Percentiles rank a stretch among this genome's conserved stretches.
These are phyloP conservation scores for Dipodomys spectabilis DNA, from an alignment of 2,113 vertebrate species.

Conservation along the genomic window DNA sequence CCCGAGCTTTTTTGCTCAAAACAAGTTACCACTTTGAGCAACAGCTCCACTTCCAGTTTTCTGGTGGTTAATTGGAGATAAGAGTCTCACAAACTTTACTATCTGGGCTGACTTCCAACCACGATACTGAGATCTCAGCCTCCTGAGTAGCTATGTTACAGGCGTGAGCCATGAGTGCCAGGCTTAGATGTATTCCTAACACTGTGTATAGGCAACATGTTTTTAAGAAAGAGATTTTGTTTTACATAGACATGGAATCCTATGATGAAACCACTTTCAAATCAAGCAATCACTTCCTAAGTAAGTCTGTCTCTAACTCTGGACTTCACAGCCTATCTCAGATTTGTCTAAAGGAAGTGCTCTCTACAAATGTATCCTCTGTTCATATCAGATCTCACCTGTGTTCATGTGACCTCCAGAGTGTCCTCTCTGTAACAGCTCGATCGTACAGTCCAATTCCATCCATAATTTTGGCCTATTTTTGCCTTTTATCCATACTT, in stretches of 20 bases:
- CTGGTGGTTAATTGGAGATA: too few species aligned
- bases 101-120: too few species aligned
- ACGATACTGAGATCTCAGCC: too few species aligned
- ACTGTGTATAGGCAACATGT: background rate
- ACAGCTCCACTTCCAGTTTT: too few species aligned
- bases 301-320: conserved; percentile 62
- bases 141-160: too few species aligned
- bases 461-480: background rate
- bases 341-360: conserved; percentile 45
- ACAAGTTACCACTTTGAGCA: too few species aligned
- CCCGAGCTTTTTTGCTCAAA: too few species aligned
- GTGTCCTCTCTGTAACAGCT: conserved; percentile 1
- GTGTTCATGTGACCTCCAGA: background rate
- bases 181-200: background rate
- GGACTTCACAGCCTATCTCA: conserved; percentile 37
- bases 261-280: conserved; percentile 35
- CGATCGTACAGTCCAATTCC: too few species aligned
- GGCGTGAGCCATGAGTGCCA: too few species aligned
- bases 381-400: conserved; percentile 65
- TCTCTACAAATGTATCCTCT: conserved; percentile 50
- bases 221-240: conserved; percentile 31
- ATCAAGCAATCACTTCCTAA: conserved; percentile 50
- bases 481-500: conserved; percentile 31
- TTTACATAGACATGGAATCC: conserved; percentile 31
- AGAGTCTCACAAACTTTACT: too few species aligned